These are phyloP conservation scores for Geotrypetes seraphini DNA, from an alignment of 2,797 vertebrate species.

Conservation along the genomic window DNA sequence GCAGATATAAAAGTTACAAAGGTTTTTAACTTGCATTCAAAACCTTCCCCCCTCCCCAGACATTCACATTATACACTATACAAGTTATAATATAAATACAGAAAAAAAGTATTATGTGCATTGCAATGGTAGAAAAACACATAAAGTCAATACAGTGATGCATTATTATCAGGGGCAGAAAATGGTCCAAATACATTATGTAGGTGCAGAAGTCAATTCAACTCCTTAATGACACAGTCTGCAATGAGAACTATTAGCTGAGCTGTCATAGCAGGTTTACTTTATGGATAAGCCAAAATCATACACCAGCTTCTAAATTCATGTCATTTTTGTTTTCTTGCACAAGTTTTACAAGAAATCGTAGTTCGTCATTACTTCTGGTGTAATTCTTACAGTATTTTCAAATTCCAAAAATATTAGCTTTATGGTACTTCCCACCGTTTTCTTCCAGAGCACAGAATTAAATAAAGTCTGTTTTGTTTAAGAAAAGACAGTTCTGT, in stretches of 20 bases:
- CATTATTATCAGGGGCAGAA: constrained; percentile 3
- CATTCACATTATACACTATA: constrained; percentile 91
- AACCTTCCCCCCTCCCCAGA: constrained; percentile 67
- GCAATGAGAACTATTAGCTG: constrained; percentile 1
- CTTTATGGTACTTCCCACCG: too few relatives aligned
- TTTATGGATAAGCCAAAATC: constrained; percentile 10
- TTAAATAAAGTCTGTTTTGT: too few relatives aligned
- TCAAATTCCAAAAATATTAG: too few relatives aligned
- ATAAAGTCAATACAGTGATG: constrained; percentile 21
- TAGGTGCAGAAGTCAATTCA: constrained; percentile 4
- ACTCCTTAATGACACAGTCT: background rate
- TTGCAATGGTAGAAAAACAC: constrained; percentile 51
- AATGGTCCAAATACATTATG: background rate
- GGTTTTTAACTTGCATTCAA: constrained; percentile 66
- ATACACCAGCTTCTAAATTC: too few relatives aligned
- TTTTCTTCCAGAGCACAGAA: too few relatives aligned
- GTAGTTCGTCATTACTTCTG: too few relatives aligned
- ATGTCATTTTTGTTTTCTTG: too few relatives aligned
- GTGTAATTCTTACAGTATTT: too few relatives aligned
- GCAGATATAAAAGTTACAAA: constrained; percentile 73
- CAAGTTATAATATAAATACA: constrained; percentile 86
- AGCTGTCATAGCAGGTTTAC: constrained; percentile 8
- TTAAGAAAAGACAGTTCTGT: too few relatives aligned
- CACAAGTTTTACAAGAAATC: too few relatives aligned
- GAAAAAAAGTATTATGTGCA: constrained; percentile 79